phyloP scores from a whole-genome alignment of 2,797 vertebrate species.

The Sphaeramia orbicularis region DNA sequence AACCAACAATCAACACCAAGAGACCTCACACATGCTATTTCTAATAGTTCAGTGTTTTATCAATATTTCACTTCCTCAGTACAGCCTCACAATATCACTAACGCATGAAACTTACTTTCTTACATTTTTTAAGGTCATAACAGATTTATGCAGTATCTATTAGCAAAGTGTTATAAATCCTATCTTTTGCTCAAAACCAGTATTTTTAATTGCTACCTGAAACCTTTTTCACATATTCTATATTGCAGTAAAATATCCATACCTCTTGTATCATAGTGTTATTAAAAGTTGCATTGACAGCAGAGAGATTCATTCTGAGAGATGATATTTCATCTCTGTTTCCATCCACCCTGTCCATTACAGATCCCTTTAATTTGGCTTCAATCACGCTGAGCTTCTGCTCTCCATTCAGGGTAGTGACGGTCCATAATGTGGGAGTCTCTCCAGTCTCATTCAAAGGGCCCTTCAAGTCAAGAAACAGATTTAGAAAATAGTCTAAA shows the following conservation, averaged over 20 bases:
- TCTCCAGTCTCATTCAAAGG: slow-evolving; percentile 60
- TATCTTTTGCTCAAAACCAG: no score
- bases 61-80: neutral
- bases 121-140: no score
- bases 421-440: slow-evolving; percentile 45
- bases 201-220: no score
- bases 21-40: neutral
- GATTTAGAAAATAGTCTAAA: neutral
- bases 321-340: slow-evolving; percentile 41
- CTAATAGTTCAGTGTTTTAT: neutral
- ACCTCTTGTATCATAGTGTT: slow-evolving; percentile 71
- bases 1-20: no score
- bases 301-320: slow-evolving; percentile 53
- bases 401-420: slow-evolving; percentile 22
- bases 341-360: slow-evolving; percentile 17
- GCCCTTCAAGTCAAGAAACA: slow-evolving; percentile 62
- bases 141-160: no score
- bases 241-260: neutral
- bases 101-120: no score
- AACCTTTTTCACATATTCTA: no score
- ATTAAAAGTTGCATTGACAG: slow-evolving; percentile 62
- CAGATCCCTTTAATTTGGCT: slow-evolving; percentile 29
- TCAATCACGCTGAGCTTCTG: slow-evolving; percentile 19
- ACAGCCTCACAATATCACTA: no score
- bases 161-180: no score